A percentile compares a stretch with the other conserved stretches of the same genome.
phyloP scores from a whole-genome alignment of 2,113 vertebrate genomes.

The Pachypanchax playfairii region DNA sequence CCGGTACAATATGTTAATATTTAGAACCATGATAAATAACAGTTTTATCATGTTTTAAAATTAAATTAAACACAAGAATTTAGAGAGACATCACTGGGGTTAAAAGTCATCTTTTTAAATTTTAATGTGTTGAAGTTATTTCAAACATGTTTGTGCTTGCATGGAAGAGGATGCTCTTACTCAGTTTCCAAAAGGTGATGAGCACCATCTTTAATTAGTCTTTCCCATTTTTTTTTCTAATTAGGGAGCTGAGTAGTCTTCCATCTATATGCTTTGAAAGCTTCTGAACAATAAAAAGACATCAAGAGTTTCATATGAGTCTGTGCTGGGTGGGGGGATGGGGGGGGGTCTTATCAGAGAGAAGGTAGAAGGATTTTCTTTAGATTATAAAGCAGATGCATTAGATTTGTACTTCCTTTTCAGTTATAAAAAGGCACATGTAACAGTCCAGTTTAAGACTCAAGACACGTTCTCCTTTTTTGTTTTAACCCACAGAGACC shows the following conservation, averaged over 20 bases:
- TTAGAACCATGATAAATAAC: no score
- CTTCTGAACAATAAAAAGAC: slow-evolving; percentile 70
- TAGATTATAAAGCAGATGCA: slow-evolving; percentile 19
- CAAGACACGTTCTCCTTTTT: no score
- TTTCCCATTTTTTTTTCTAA: slow-evolving; percentile 41
- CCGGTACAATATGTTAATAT: no score
- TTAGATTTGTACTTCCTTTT: slow-evolving; percentile 37
- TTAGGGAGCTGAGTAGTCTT: slow-evolving; percentile 55
- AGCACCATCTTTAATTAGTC: neutral
- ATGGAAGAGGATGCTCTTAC: neutral
- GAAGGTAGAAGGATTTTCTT: slow-evolving; percentile 2
- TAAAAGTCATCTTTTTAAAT: neutral
- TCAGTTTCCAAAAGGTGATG: slow-evolving; percentile 14
- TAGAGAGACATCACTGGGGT: no score
- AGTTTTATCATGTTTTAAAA: no score
- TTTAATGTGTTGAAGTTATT: neutral
- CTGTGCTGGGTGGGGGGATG: slow-evolving; percentile 39
- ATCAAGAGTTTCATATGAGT: slow-evolving; percentile 68
- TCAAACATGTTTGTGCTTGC: neutral
- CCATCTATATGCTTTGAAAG: slow-evolving; percentile 35
- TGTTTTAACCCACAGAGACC: no score
- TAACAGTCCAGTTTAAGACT: no score
- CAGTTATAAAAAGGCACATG: no score
- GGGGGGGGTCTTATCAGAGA: slow-evolving; percentile 3
- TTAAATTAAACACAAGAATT: no score